Conservation (phyloP, 2,888 invertebrate species). For the Fragum whitleyi region DNA sequence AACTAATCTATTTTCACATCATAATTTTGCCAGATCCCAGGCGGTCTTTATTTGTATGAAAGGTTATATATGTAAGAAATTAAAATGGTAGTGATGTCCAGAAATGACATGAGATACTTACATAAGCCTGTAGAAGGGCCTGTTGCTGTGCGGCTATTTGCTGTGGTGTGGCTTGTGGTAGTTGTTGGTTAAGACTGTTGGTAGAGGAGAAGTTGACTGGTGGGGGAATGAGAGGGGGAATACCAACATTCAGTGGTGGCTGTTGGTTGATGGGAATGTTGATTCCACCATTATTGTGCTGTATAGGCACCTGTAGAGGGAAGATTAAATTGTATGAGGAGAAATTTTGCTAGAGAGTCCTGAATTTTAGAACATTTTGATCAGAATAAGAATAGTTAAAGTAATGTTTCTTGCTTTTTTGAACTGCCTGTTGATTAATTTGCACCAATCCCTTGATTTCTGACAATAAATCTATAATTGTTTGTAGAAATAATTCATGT, state of each 20-base stretch:
- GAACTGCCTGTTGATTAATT: too few relatives aligned
- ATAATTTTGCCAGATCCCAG: too few relatives aligned
- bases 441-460: too few relatives aligned
- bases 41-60: too few relatives aligned
- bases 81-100: neutral
- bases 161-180: conserved; percentile 65
- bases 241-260: conserved; percentile 39
- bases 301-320: neutral
- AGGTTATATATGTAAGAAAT: too few relatives aligned
- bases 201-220: conserved; percentile 47
- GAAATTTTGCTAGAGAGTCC: too few relatives aligned
- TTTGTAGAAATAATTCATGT: too few relatives aligned
- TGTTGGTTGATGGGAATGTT: conserved; percentile 59
- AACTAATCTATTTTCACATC: too few relatives aligned
- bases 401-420: too few relatives aligned
- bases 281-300: conserved; percentile 58
- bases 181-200: conserved; percentile 59
- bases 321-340: neutral
- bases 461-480: too few relatives aligned
- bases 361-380: too few relatives aligned
- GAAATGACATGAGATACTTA: conserved; percentile 60
- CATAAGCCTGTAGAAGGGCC: conserved; percentile 73
- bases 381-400: too few relatives aligned
- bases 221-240: conserved; percentile 33
- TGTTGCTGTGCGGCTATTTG: conserved; percentile 74